phyloP scores from a whole-genome alignment of 2,797 vertebrate species.

The Pseudochirops cupreus region DNA sequence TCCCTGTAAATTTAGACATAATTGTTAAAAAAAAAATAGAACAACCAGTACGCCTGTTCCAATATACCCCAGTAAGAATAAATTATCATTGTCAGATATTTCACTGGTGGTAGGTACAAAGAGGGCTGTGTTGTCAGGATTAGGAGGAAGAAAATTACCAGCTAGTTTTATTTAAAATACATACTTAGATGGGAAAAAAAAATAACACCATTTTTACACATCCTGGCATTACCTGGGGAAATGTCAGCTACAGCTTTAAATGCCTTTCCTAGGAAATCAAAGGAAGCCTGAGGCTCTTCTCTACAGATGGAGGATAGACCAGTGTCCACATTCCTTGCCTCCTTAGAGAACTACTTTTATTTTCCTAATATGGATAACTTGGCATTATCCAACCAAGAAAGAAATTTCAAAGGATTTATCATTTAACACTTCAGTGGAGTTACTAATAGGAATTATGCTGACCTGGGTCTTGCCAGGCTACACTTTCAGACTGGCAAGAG shows the following conservation, averaged over 20 bases:
- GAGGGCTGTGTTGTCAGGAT: conserved; percentile 46
- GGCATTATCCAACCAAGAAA: conserved; percentile 68
- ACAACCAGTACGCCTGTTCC: conserved; percentile 49
- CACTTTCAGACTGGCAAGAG: conserved; percentile 66
- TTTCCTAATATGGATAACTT: conserved; percentile 74
- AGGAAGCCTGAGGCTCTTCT: conserved; percentile 45
- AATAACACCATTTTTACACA: conserved; percentile 64
- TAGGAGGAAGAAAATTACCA: conserved; percentile 58
- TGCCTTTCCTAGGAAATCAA: conserved; percentile 61
- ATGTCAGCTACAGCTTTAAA: conserved; percentile 64
- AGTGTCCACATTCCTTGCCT: not conserved
- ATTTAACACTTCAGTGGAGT: conserved; percentile 77
- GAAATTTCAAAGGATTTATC: conserved; percentile 73
- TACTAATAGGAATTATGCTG: conserved; percentile 73
- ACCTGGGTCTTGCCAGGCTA: conserved; percentile 73
- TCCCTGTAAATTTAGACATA: conserved; percentile 48
- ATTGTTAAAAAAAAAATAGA: conserved; percentile 33
- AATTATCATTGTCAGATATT: conserved; percentile 36
- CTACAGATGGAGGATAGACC: conserved; percentile 36
- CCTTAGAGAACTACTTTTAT: conserved; percentile 66
- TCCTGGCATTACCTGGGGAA: conserved; percentile 64
- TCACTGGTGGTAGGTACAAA: conserved; percentile 23
- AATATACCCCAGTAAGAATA: conserved; percentile 47
- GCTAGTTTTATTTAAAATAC: conserved; percentile 66
- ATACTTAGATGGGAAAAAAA: conserved; percentile 38